phyloP scores from a whole-genome alignment of 2,797 vertebrate genomes.

The Sciurus carolinensis region DNA sequence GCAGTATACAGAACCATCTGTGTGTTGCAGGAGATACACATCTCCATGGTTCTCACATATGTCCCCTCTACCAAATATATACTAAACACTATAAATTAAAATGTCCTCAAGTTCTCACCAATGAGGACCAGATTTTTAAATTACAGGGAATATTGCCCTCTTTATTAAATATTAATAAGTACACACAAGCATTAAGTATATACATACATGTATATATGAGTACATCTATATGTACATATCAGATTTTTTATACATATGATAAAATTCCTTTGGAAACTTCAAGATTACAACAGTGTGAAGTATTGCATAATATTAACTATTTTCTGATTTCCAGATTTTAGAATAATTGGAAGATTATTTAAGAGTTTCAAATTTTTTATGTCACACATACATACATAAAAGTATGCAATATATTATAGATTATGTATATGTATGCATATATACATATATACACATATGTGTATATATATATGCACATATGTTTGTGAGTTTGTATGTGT shows the following conservation, averaged over 20 bases:
- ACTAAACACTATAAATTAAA: not conserved
- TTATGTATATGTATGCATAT: not conserved
- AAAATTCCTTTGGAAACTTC: not conserved
- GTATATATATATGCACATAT: too few relatives aligned
- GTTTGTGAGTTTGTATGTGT: too few relatives aligned
- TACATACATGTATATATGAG: not conserved
- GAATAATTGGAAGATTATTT: too few relatives aligned
- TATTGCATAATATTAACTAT: not conserved
- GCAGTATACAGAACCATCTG: not conserved
- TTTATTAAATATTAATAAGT: not conserved
- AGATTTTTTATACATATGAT: not conserved
- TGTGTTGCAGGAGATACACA: not conserved
- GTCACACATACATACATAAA: too few relatives aligned
- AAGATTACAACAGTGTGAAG: not conserved
- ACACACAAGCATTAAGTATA: not conserved
- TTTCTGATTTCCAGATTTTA: too few relatives aligned
- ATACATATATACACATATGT: not conserved
- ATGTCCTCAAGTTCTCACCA: not conserved
- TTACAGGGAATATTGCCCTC: not conserved
- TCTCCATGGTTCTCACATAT: not conserved
- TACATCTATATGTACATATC: not conserved
- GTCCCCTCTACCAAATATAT: not conserved
- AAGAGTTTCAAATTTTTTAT: too few relatives aligned
- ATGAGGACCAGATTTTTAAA: not conserved
- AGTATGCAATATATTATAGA: not conserved